A percentile compares a stretch with the other conserved stretches of the same genome.
phyloP scores from a whole-genome alignment of 2,113 vertebrate genomes.

The Otis tarda region DNA sequence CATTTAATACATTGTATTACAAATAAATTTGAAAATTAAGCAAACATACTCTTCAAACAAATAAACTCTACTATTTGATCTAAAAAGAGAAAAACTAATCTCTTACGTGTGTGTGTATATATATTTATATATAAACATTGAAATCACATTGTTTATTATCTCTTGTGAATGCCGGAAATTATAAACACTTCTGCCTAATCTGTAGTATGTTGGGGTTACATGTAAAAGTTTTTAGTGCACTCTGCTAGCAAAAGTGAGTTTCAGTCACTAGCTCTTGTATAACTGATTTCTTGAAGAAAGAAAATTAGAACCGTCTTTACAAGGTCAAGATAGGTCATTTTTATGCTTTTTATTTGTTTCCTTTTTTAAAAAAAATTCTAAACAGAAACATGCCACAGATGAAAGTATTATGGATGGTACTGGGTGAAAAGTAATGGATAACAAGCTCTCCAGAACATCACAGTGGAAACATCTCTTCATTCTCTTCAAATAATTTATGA shows the following conservation, averaged over 20 bases:
- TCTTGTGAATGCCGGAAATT: not conserved
- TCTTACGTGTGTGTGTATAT: not conserved
- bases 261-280: not conserved
- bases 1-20: not conserved
- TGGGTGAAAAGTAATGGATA: not conserved
- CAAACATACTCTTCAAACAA: not conserved
- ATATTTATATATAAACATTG: not conserved
- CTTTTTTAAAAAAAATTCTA: not conserved
- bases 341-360: too few species aligned
- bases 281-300: not conserved
- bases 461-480: not conserved
- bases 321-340: not conserved
- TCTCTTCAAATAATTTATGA: not conserved
- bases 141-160: not conserved
- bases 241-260: not conserved
- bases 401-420: not conserved
- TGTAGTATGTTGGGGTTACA: not conserved
- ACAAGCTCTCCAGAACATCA: not conserved
- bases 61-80: not conserved
- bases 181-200: not conserved
- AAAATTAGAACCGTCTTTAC: not conserved
- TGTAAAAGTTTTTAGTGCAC: not conserved
- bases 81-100: not conserved
- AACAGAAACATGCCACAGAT: not conserved
- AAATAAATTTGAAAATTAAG: not conserved